Percentiles rank a stretch among this genome's conserved stretches.
These are phyloP conservation scores for Melanostoma scalare DNA, from an alignment of 2,888 invertebrate species.

Conservation along the genomic window DNA sequence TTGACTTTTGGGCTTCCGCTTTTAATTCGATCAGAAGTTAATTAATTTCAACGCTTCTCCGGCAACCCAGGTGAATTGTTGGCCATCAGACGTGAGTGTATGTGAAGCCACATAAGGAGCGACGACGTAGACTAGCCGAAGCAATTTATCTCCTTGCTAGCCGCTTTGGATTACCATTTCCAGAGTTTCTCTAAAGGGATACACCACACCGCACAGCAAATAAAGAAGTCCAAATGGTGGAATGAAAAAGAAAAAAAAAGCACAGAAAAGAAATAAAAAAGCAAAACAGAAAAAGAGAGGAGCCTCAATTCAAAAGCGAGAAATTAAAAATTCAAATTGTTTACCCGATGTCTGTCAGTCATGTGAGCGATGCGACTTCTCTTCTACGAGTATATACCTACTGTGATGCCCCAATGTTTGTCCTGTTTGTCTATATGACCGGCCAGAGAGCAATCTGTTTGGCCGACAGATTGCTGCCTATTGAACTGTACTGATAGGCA, in stretches of 20 bases:
- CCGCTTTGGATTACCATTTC: slow-evolving; percentile 58
- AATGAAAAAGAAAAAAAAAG: neutral
- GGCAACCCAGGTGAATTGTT: slow-evolving; percentile 36
- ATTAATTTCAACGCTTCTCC: slow-evolving; percentile 70
- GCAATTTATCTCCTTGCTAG: slow-evolving; percentile 59
- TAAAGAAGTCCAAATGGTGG: slow-evolving; percentile 14
- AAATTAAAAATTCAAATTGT: slow-evolving; percentile 73
- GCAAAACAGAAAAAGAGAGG: neutral
- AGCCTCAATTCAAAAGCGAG: slow-evolving; percentile 50
- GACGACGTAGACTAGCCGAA: slow-evolving; percentile 8
- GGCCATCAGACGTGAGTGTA: neutral
- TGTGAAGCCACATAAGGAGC: slow-evolving; percentile 68
- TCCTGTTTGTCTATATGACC: slow-evolving; percentile 24
- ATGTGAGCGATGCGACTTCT: slow-evolving; percentile 48
- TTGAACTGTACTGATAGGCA: slow-evolving; percentile 76
- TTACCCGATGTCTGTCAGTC: slow-evolving; percentile 67
- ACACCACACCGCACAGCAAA: slow-evolving; percentile 28
- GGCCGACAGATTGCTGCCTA: slow-evolving; percentile 72
- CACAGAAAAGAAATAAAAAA: neutral
- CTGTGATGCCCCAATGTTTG: slow-evolving; percentile 24
- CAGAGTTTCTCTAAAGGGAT: slow-evolving; percentile 39
- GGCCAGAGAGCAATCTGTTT: slow-evolving; percentile 59
- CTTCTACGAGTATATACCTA: too few relatives aligned
- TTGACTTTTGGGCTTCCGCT: slow-evolving; percentile 72
- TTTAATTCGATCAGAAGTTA: slow-evolving; percentile 73